Percentiles rank a stretch among this genome's conserved stretches.
Evolutionary conservation across 2,888 invertebrate genomes (phyloP).

Genomic region (Crepidodera aurea): DNA sequence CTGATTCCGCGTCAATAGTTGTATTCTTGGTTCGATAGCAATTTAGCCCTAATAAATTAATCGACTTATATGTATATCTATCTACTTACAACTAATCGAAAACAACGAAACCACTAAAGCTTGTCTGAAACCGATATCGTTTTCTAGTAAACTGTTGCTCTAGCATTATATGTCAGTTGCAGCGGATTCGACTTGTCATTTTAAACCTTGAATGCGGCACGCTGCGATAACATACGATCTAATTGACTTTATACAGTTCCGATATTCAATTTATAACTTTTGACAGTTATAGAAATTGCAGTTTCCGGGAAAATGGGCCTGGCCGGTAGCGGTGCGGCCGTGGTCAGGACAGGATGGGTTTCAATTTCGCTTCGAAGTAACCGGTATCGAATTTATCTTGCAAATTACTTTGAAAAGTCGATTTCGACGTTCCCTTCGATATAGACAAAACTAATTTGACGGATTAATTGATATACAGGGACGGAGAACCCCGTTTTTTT

Average conservation of each 20-base stretch:
- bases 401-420: conserved; percentile 9
- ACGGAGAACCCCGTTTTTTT: too few species aligned
- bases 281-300: conserved; percentile 38
- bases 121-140: conserved; percentile 1
- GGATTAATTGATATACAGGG: neutral
- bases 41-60: neutral
- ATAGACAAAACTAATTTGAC: neutral
- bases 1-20: too few species aligned
- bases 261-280: conserved; percentile 39
- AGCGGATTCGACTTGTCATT: conserved; percentile 31
- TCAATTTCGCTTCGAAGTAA: conserved; percentile 21
- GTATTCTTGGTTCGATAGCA: too few species aligned
- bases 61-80: neutral
- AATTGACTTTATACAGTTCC: conserved; percentile 39
- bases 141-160: conserved; percentile 35
- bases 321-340: neutral
- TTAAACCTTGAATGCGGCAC: conserved; percentile 33
- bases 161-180: conserved; percentile 35
- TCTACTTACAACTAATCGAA: neutral
- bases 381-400: conserved; percentile 13
- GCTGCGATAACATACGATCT: conserved; percentile 38
- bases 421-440: conserved; percentile 3
- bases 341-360: conserved; percentile 16
- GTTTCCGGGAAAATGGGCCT: conserved; percentile 11
- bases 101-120: neutral